These are phyloP conservation scores for Halictus ligatus DNA, from an alignment of 2,888 invertebrate species.

Conservation along the genomic window DNA sequence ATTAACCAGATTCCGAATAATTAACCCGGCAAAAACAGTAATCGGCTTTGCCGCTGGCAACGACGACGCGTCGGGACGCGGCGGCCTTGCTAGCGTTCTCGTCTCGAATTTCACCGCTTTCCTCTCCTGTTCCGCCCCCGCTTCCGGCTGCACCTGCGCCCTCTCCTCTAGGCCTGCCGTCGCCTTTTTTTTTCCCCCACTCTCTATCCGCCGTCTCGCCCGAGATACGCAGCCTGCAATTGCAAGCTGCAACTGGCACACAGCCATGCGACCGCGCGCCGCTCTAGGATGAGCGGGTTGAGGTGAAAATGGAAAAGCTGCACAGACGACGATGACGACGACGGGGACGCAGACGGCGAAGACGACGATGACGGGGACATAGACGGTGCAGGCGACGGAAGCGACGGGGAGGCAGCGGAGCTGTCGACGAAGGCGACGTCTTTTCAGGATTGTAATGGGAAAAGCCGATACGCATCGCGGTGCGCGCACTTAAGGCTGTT, in stretches of 20 bases:
- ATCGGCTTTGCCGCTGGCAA: slow-evolving; percentile 35
- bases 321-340: slow-evolving; percentile 32
- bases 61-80: background rate
- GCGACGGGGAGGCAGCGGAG: slow-evolving; percentile 19
- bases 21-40: slow-evolving; percentile 45
- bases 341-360: slow-evolving; percentile 26
- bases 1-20: slow-evolving; percentile 51
- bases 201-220: slow-evolving; percentile 3
- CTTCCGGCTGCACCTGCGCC: slow-evolving; percentile 56
- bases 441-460: slow-evolving; percentile 81
- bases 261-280: slow-evolving; percentile 70
- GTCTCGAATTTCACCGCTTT: slow-evolving; percentile 56
- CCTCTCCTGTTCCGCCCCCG: slow-evolving; percentile 5
- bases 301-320: slow-evolving; percentile 78
- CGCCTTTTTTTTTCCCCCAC: slow-evolving; percentile 17
- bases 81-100: slow-evolving; percentile 8
- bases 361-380: slow-evolving; percentile 18
- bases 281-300: slow-evolving; percentile 53
- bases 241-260: slow-evolving; percentile 79
- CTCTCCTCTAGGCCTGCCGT: slow-evolving; percentile 6
- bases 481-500: slow-evolving; percentile 81
- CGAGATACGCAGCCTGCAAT: slow-evolving; percentile 68
- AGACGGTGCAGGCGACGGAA: slow-evolving; percentile 25
- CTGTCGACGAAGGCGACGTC: slow-evolving; percentile 66
- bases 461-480: slow-evolving; percentile 82